Base-by-base conservation (phyloP, 2,797 vertebrate species). In the Arctocebus calabarensis region DNA sequence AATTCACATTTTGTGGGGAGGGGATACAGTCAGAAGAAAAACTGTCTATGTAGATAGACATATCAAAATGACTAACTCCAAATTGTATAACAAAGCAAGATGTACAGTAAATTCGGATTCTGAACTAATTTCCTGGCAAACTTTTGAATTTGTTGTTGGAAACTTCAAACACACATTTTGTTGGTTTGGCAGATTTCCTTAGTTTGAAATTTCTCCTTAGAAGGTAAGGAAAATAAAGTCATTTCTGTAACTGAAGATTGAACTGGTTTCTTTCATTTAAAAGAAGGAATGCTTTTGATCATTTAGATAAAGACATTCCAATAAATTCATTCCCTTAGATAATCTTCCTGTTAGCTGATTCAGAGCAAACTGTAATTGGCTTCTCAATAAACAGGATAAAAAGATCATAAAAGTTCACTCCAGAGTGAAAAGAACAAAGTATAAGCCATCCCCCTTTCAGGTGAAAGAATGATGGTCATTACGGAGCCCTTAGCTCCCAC, bases 141-240 rank as follows among this genome's bases (percentile, higher is more conserved):
- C 10, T 89, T 90, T 43, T 74, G 32, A 48, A 74, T 59, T 94
- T 83, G 61, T 23, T 75, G 12, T 61, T 92, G 75, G 61, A 86
- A 94, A 75, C 19, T 52, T 84, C 57, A 91, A 79, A 62, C 13
- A 57, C 23, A 75, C 32, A 3, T 43, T 68, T 86, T 91, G 4
- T 66, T 87, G 40, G 64, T 45, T 70, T 40, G 7, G 9, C 34
- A 79, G 48, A 45, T 77, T 89, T 88, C 20, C 55, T 84, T 74
- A 55, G 74, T 71, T 88, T 95, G 40, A 91, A 83, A 48, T 75
- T 83, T 93, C 37, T 57, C 59, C 25, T 88, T 12, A 17, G 25
- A 61, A 87, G 20, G 25, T 48, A 64, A 70, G 17, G 40, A 55
- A 62, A 59, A 82, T 48, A 27, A 83, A 74, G 59, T 74, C 27